Evolutionary conservation across 1,140 invertebrate species (phyloP).

Genomic region (Mycetomoellerius zeteki): DNA sequence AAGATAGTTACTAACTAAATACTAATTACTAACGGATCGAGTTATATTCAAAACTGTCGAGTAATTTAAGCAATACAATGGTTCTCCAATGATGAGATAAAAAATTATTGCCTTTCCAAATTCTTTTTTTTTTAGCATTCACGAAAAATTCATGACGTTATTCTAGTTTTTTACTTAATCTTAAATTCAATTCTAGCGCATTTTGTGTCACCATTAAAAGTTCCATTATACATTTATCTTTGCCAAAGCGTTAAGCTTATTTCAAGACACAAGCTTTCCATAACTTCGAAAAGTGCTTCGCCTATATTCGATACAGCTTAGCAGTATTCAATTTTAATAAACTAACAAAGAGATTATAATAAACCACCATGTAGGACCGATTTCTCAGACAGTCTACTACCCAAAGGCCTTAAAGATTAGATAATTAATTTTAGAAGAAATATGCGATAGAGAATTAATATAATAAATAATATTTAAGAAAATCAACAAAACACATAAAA

Average conservation of each 20-base stretch:
- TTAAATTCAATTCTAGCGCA: background rate
- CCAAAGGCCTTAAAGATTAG: background rate
- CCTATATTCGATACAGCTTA: conserved; percentile 22
- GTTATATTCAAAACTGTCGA: background rate
- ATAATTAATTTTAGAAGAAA: conserved; percentile 27
- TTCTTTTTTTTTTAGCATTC: background rate
- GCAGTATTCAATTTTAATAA: conserved; percentile 35
- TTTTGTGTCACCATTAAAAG: background rate
- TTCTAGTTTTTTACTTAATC: background rate
- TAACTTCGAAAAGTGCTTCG: background rate
- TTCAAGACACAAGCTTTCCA: background rate
- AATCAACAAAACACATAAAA: background rate
- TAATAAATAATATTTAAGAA: background rate
- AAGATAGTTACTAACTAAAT: background rate
- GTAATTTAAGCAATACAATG: background rate
- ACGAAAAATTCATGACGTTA: background rate
- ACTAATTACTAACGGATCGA: background rate
- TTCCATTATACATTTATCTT: background rate
- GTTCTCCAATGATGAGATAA: background rate
- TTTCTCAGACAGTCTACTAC: background rate
- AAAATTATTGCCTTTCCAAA: conserved; percentile 6
- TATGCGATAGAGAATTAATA: background rate
- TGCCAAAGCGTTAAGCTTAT: background rate
- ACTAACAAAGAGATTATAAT: conserved; percentile 42
- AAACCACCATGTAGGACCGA: conserved; percentile 9